These are phyloP conservation scores for Gallinago media DNA, from an alignment of 2,113 vertebrate species.

Conservation along the genomic window DNA sequence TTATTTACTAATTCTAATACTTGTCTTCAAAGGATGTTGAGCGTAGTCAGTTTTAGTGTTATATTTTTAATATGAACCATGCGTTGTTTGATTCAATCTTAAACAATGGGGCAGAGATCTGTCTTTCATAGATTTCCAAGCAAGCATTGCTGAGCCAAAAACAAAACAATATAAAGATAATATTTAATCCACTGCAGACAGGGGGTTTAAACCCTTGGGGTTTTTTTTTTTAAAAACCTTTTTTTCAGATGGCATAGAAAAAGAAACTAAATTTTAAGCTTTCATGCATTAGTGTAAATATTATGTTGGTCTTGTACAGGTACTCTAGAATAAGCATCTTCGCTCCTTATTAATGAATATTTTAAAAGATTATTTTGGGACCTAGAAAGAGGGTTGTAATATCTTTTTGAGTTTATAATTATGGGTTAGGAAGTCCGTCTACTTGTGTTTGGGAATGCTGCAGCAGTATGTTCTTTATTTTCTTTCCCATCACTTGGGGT, in stretches of 20 bases:
- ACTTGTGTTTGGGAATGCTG: not conserved
- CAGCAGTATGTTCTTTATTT: not conserved
- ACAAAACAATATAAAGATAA: not conserved
- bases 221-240: not conserved
- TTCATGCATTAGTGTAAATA: not conserved
- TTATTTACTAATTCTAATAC: not conserved
- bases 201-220: not conserved
- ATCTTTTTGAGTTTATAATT: not conserved
- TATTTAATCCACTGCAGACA: not conserved
- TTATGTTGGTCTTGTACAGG: not conserved
- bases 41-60: not conserved
- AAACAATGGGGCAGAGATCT: not conserved
- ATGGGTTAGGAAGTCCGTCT: not conserved
- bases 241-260: not conserved
- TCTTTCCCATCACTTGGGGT: not conserved
- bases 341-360: not conserved
- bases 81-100: not conserved
- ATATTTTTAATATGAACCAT: not conserved
- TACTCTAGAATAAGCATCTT: not conserved
- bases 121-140: not conserved
- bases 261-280: not conserved
- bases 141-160: not conserved
- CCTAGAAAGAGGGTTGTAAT: not conserved
- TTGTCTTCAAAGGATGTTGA: not conserved
- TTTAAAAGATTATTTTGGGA: not conserved